Base-by-base conservation (phyloP, 1,140 invertebrate genomes). In the Sinonovacula constricta region DNA sequence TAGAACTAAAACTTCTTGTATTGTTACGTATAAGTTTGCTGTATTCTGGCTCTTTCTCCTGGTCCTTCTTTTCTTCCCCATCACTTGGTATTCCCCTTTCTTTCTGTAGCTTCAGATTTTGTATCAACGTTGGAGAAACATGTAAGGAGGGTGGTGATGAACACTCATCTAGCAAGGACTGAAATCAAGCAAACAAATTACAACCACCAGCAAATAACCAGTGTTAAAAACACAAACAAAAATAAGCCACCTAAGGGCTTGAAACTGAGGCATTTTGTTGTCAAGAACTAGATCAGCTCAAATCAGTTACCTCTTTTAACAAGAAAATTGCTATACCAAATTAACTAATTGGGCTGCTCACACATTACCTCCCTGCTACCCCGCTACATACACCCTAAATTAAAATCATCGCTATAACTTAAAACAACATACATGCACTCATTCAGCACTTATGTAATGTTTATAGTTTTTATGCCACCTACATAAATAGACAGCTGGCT, bases 121-220 rank as follows among this genome's bases (percentile, higher is more conserved):
- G n/a, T 2, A 31, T 66, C 36, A 76, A 76, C 28, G 63, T 76
- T 0, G 72, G 72, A 12, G 72, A 76, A 10, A 76, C 51, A 24
- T 76, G 72, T 26, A 76, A 30, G 28, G 30, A 31, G 0, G 72
- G 72, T 28, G 62, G 72, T 5, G 72, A 76, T 28, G 72, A 67
- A 49, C 62, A 76, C n/a, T 57, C 54, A 18, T 63, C 36, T 33
- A 76, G 24, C 10, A 74, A 54, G 24, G 36, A 30, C 70, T 74
- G 22, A 26, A 54, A 68, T 15, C 22, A 1, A 59, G 12, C 7
- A 56, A 22, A 5, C 15, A 12, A 22, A 7, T 56, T 56, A 10
- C 15, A 56, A 56, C 7, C 26, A 56, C 7, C 5, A 15, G 5
- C 53, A 56, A 7, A 12, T n/a, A 56, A 12, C 26, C 7, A 7